Conservation (phyloP, 2,888 invertebrate genomes). For the Norana najaformis region DNA sequence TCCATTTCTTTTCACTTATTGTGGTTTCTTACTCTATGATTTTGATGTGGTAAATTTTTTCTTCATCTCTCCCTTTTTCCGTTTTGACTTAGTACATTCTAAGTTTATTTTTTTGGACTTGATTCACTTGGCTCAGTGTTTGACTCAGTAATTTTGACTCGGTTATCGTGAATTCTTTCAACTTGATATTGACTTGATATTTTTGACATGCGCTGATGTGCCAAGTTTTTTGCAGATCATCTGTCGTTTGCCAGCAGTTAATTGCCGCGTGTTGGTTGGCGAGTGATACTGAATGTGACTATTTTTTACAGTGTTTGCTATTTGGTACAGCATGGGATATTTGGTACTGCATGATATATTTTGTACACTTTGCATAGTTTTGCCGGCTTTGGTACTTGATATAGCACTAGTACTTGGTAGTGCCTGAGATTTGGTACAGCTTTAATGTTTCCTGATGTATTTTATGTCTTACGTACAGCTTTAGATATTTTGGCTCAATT, state of each 20-base stretch:
- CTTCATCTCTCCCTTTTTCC: no score
- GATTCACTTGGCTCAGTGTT: not conserved
- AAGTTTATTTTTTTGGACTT: not conserved
- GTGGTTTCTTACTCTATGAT: not conserved
- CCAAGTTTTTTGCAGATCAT: not conserved
- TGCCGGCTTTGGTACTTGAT: not conserved
- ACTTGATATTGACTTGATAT: not conserved
- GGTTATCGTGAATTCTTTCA: not conserved
- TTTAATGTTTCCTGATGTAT: not conserved
- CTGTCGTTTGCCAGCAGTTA: not conserved
- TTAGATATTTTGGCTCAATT: not conserved
- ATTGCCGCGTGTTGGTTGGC: not conserved
- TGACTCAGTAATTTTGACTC: not conserved
- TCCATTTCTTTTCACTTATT: not conserved
- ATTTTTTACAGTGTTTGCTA: not conserved
- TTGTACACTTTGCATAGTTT: not conserved
- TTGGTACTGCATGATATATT: constrained; percentile 13
- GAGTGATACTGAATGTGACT: constrained; percentile 1
- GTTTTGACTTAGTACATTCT: not conserved
- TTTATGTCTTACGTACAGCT: not conserved
- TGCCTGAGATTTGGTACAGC: not conserved
- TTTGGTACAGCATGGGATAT: not conserved
- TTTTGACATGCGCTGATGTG: not conserved
- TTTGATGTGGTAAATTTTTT: not conserved
- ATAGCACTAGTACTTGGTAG: not conserved